phyloP scores from a whole-genome alignment of 2,797 vertebrate genomes.

The Phoxinus dragarum region DNA sequence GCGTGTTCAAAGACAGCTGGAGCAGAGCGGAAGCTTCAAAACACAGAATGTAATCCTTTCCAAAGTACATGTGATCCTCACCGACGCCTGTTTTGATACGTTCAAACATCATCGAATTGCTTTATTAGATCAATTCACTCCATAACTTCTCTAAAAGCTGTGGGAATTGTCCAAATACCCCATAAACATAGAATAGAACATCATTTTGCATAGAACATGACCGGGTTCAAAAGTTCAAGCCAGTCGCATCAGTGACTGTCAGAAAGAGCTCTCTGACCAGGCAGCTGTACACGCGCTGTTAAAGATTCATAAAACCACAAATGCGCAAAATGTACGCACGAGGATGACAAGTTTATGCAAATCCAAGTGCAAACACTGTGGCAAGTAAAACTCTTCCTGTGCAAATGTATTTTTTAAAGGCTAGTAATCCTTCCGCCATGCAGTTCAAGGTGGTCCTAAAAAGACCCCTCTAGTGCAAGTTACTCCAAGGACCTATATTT shows the following conservation, averaged over 20 bases:
- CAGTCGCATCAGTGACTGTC: constrained; percentile 33
- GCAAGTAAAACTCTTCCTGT: neutral
- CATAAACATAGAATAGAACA: constrained; percentile 3
- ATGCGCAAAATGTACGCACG: neutral
- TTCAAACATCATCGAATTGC: constrained; percentile 1
- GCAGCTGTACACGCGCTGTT: constrained; percentile 16
- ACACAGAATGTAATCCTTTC: neutral
- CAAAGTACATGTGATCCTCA: neutral
- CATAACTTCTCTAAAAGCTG: constrained; percentile 19
- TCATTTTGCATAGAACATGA: constrained; percentile 10
- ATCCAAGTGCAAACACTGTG: constrained; percentile 32
- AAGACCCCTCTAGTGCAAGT: constrained; percentile 33
- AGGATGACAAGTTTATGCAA: constrained; percentile 38
- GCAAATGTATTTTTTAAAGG: constrained; percentile 17
- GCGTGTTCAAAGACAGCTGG: constrained; percentile 4
- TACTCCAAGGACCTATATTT: constrained; percentile 68
- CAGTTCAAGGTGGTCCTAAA: constrained; percentile 59
- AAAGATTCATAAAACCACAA: constrained; percentile 40
- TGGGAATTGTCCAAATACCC: constrained; percentile 37
- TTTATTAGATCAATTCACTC: constrained; percentile 33
- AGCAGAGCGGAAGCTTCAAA: neutral
- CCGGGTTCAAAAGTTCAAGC: constrained; percentile 51
- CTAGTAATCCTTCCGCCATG: neutral
- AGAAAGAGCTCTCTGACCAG: constrained; percentile 39
- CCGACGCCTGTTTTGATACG: neutral